Conservation (phyloP, 1,140 invertebrate genomes). For the Meloidogyne chitwoodi region DNA sequence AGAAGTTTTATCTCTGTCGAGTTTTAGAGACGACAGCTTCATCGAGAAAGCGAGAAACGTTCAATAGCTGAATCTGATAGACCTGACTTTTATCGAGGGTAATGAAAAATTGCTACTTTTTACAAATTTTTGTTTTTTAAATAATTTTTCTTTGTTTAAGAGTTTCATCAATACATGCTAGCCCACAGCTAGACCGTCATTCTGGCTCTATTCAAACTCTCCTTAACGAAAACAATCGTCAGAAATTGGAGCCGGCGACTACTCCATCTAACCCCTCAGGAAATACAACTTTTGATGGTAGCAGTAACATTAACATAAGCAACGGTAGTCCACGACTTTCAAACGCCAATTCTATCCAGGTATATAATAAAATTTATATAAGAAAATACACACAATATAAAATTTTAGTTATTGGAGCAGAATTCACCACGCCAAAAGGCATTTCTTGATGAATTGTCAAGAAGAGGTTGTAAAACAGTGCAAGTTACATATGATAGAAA, state of each 20-base stretch:
- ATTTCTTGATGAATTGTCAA: conserved; percentile 45
- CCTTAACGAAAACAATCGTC: not conserved
- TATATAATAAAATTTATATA: not conserved
- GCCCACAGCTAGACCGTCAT: not conserved
- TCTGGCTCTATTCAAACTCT: not conserved
- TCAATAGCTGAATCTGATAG: conserved; percentile 45
- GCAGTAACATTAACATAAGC: not conserved
- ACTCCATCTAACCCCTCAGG: not conserved
- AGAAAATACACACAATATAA: not conserved
- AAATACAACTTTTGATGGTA: not conserved
- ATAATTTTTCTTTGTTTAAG: not conserved
- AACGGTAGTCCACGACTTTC: not conserved
- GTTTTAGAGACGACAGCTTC: conserved; percentile 26
- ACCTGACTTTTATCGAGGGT: conserved; percentile 42
- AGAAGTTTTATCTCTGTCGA: not conserved
- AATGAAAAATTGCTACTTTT: not conserved
- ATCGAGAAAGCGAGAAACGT: conserved; percentile 41
- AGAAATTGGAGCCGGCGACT: not conserved
- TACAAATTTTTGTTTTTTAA: not conserved
- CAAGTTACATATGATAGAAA: conserved; percentile 81
- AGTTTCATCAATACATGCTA: not conserved
- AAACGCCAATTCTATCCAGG: conserved; percentile 24
- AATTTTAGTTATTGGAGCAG: conserved; percentile 17
- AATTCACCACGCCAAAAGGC: conserved; percentile 45
- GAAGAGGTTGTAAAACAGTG: conserved; percentile 62